Percentiles rank a stretch among this genome's conserved stretches.
phyloP scores from a whole-genome alignment of 1,140 invertebrate genomes.

The Akabosia matsudoensis region DNA sequence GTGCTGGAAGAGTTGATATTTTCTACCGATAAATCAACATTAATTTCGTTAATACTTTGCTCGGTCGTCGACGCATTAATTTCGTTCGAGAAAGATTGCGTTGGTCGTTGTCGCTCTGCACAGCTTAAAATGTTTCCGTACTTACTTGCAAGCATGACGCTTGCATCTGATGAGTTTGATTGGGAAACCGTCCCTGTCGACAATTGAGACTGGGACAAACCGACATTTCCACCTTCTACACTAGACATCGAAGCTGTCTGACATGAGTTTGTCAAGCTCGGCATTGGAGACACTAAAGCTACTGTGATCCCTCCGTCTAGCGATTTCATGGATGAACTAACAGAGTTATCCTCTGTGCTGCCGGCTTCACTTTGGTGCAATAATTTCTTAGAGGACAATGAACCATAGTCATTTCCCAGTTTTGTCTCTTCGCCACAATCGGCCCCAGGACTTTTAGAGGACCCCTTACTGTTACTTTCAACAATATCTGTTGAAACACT shows the following conservation, averaged over 20 bases:
- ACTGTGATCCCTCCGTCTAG: constrained; percentile 56
- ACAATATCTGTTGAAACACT: no score
- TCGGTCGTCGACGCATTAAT: background rate
- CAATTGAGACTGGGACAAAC: constrained; percentile 51
- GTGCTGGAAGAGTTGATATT: background rate
- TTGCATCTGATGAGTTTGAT: constrained; percentile 64
- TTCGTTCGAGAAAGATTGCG: constrained; percentile 25
- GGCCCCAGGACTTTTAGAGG: no score
- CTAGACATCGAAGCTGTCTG: constrained; percentile 42
- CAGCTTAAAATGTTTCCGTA: constrained; percentile 63
- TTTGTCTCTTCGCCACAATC: no score
- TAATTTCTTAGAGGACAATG: no score
- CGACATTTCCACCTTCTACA: constrained; percentile 42
- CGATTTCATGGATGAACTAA: constrained; percentile 21
- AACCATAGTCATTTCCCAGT: no score
- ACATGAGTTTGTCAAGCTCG: constrained; percentile 48
- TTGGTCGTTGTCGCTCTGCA: constrained; percentile 55
- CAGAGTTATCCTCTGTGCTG: no score
- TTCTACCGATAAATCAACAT: background rate
- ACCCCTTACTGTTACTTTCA: no score
- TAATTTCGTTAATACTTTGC: background rate
- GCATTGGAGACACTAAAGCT: constrained; percentile 73
- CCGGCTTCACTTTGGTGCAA: background rate
- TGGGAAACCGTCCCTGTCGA: constrained; percentile 58
- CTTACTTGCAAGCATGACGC: constrained; percentile 65